Conservation (phyloP, 2,797 vertebrate genomes). For the Triplophysa yarkandensis region DNA sequence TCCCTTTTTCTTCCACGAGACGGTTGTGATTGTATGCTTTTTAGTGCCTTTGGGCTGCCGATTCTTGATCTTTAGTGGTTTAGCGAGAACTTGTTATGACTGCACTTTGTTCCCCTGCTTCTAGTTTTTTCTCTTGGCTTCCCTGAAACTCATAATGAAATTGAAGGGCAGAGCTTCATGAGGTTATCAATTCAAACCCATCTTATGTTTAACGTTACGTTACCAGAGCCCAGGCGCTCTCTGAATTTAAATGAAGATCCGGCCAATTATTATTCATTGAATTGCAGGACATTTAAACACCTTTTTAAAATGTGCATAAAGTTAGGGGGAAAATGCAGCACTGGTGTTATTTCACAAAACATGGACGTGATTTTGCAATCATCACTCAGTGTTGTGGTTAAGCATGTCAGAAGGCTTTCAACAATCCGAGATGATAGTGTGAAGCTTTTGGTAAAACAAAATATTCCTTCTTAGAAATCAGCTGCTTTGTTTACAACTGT, state of each 20-base stretch:
- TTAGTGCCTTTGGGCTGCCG: conserved; percentile 37
- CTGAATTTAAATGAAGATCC: conserved; percentile 49
- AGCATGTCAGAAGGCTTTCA: conserved; percentile 1
- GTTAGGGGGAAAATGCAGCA: conserved; percentile 23
- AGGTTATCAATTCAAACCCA: conserved; percentile 33
- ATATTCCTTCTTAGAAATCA: conserved; percentile 9
- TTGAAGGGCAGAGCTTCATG: conserved; percentile 25
- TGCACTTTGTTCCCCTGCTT: conserved; percentile 29
- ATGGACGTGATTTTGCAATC: conserved; percentile 25
- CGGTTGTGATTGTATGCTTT: conserved; percentile 43
- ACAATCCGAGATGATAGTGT: conserved; percentile 22
- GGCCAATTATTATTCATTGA: conserved; percentile 51
- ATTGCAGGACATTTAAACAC: conserved; percentile 46
- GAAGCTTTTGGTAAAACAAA: neutral
- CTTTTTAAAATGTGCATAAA: conserved; percentile 52
- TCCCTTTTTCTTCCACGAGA: conserved; percentile 36
- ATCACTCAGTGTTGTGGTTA: conserved; percentile 17
- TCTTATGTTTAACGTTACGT: conserved; percentile 27
- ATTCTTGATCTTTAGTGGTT: conserved; percentile 24
- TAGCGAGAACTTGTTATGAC: conserved; percentile 25
- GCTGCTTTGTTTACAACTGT: conserved; percentile 27
- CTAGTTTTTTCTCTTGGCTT: conserved; percentile 32
- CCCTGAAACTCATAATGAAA: neutral
- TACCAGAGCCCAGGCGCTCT: conserved; percentile 12
- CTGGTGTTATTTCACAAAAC: conserved; percentile 36